A percentile compares a stretch with the other conserved stretches of the same genome.
Evolutionary conservation across 2,888 invertebrate species (phyloP).

Genomic region (Apamea epomidion): DNA sequence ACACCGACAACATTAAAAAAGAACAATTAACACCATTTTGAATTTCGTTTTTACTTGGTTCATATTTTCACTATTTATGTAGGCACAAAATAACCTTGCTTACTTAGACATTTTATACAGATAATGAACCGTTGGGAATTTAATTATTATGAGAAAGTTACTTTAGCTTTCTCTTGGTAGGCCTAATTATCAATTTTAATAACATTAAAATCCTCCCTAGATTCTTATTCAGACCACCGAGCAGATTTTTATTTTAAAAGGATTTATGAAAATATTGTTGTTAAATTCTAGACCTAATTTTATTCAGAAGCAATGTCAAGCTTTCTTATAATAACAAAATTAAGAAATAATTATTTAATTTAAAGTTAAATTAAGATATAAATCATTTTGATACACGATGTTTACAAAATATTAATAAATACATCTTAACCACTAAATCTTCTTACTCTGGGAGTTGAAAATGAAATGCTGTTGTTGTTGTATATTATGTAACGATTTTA

Average conservation of each 20-base stretch:
- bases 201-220: constrained; percentile 27
- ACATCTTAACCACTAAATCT: background rate
- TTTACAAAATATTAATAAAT: background rate
- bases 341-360: background rate
- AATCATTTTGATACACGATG: constrained; percentile 12
- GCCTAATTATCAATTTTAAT: constrained; percentile 55
- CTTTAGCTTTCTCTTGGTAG: constrained; percentile 27
- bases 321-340: background rate
- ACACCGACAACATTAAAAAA: constrained; percentile 42
- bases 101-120: constrained; percentile 35
- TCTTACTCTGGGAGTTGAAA: background rate
- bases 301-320: constrained; percentile 5
- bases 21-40: constrained; percentile 49
- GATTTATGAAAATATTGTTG: constrained; percentile 19
- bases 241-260: constrained; percentile 17
- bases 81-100: constrained; percentile 43
- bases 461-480: background rate
- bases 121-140: constrained; percentile 47
- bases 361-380: constrained; percentile 3
- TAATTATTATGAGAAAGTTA: constrained; percentile 54
- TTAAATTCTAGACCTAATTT: constrained; percentile 17
- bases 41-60: constrained; percentile 44
- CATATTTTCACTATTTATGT: constrained; percentile 41
- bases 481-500: too few relatives aligned
- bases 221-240: constrained; percentile 12